Evolutionary conservation across 2,113 vertebrate genomes (phyloP).

Genomic region (Larimichthys crocea): DNA sequence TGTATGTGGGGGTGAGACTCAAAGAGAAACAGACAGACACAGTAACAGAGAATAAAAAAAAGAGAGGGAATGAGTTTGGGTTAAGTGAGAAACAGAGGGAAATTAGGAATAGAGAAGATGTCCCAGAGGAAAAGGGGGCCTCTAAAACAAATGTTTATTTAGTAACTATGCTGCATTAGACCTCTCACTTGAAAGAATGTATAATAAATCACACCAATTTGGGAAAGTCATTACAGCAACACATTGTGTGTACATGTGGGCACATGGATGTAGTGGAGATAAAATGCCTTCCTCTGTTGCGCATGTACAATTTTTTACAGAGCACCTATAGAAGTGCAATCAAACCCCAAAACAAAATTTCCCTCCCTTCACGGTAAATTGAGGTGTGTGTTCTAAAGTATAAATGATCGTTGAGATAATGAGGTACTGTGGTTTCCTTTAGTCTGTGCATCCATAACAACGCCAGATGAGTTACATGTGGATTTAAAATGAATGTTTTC

Average conservation of each 20-base stretch:
- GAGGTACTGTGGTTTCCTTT: constrained; percentile 52
- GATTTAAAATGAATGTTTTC: constrained; percentile 47
- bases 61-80: constrained; percentile 44
- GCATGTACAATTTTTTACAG: constrained; percentile 20
- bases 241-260: constrained; percentile 12
- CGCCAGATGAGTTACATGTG: constrained; percentile 64
- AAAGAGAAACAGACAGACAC: constrained; percentile 43
- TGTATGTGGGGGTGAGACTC: constrained; percentile 43
- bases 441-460: constrained; percentile 50
- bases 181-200: constrained; percentile 58
- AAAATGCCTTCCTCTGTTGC: constrained; percentile 33
- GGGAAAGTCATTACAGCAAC: constrained; percentile 44
- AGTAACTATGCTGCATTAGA: constrained; percentile 68
- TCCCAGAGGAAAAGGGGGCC: constrained; percentile 56
- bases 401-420: constrained; percentile 61
- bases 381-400: constrained; percentile 41
- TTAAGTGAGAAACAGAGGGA: constrained; percentile 43
- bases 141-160: constrained; percentile 73
- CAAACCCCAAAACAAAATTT: constrained; percentile 58
- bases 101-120: constrained; percentile 51
- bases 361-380: constrained; percentile 41
- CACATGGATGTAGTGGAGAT: constrained; percentile 12
- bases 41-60: constrained; percentile 23
- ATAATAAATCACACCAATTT: constrained; percentile 68
- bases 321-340: constrained; percentile 54